Conservation (phyloP, 2,888 invertebrate genomes). For the Melinopterus prodromus region DNA sequence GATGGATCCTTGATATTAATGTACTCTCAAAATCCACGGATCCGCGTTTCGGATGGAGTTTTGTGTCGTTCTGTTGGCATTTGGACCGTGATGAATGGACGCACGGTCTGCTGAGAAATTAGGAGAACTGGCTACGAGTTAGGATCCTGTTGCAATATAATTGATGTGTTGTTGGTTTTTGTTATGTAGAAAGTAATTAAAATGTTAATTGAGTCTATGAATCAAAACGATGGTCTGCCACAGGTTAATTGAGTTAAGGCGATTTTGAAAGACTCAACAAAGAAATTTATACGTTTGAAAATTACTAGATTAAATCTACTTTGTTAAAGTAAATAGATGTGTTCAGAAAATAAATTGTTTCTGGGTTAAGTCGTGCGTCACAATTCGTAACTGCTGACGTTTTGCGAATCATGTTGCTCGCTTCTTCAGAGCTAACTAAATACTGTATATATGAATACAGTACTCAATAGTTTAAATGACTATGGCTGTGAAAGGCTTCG, state of each 20-base stretch:
- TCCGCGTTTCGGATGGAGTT: neutral
- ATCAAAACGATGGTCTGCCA: neutral
- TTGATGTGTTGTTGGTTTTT: neutral
- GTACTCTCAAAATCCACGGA: neutral
- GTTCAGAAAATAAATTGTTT: no score
- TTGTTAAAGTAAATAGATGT: no score
- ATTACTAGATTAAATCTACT: no score
- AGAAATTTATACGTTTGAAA: no score
- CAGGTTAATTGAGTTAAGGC: neutral
- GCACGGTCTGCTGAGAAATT: neutral
- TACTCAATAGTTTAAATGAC: no score
- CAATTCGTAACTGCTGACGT: no score
- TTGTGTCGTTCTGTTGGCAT: neutral
- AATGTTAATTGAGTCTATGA: neutral
- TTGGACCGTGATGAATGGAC: neutral
- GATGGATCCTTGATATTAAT: neutral
- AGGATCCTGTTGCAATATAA: neutral
- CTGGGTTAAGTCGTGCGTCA: no score
- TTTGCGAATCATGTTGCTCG: no score
- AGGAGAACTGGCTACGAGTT: neutral
- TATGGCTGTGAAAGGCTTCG: no score
- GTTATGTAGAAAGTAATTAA: neutral
- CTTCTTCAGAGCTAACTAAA: no score
- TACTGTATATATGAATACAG: no score
- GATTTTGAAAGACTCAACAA: no score